Evolutionary conservation across 1,140 invertebrate genomes (phyloP), one percentile per base, ranked within the genome.

Genomic region (Samia ricini): DNA sequence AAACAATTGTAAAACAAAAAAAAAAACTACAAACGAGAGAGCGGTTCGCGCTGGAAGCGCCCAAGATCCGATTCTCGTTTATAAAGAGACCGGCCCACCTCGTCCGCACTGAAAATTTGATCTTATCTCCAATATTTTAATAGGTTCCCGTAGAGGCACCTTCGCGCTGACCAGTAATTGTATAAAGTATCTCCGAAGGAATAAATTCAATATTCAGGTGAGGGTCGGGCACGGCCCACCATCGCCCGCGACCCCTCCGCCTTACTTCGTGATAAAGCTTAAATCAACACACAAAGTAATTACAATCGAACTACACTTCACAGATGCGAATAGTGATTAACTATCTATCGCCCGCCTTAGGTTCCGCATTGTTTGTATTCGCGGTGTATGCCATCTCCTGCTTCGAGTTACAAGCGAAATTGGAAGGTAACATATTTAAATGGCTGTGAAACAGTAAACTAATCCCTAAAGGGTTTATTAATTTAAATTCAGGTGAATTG

Each of bases 91-190:
- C 82, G 63, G 77, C 83, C 83, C 78, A 84, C 80, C 77, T 81
- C 79, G 69, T 79, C 80, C 71, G 71, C 71, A 83, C 78, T 83
- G 81, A 83, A 82, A 83, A 76, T 79, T 69, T 71, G 86, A 89
- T 89, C 76, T 86, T 89, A 89, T 89, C 86, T 83, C 60, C 72
- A 70, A 83, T 82, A 85, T 83, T 89, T 87, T 86, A 87, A 89
- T 89, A 85, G 81, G 80, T 86, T 89, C 81, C 80, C 81, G 80
- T 74, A 74, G 84, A 76, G 79, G 79, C 82, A 83, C 77, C 79
- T 79, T 69, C 72, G 69, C 61, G 66, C 67, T 69, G 70, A 22
- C 70, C 76, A 68, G 76, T 85, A 88, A 85, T 85, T 85, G 80
- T 82, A 79, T 78, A 74, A 77, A 77, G 72, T 78, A 87, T 83